Conservation (phyloP, 2,888 invertebrate species). For the Torymus tubicola region DNA sequence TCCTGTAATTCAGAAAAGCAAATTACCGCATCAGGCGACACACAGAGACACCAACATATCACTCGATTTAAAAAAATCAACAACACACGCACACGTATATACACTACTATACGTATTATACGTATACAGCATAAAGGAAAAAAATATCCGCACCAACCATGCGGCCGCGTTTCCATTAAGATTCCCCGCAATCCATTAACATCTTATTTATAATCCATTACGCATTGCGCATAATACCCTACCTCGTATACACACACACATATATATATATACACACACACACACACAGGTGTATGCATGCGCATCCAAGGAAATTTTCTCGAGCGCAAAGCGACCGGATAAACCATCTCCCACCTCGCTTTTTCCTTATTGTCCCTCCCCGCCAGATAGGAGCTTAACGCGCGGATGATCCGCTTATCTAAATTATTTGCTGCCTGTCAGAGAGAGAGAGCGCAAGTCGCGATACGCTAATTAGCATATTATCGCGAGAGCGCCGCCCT, state of each 20-base stretch:
- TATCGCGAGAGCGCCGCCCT: conserved; percentile 23
- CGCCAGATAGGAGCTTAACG: conserved; percentile 7
- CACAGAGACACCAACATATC: neutral
- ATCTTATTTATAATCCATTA: conserved; percentile 28
- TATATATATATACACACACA: too few species aligned
- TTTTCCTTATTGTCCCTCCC: too few species aligned
- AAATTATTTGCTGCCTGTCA: conserved; percentile 53
- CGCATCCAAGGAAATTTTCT: neutral
- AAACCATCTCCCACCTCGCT: neutral
- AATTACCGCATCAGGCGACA: too few species aligned
- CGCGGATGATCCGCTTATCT: conserved; percentile 53
- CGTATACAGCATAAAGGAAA: too few species aligned
- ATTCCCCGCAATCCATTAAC: conserved; percentile 35
- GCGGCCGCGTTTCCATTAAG: conserved; percentile 1
- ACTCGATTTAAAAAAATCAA: too few species aligned
- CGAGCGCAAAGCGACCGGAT: neutral
- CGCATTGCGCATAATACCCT: too few species aligned
- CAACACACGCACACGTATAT: too few species aligned
- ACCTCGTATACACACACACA: too few species aligned
- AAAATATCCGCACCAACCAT: neutral
- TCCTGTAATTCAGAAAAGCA: too few species aligned
- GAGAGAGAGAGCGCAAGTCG: neutral
- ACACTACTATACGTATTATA: too few species aligned
- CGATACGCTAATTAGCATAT: conserved; percentile 56
- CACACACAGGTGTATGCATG: too few species aligned